These are phyloP conservation scores for Danaus melanippus DNA, from an alignment of 1,140 invertebrate genomes.

Conservation along the genomic window DNA sequence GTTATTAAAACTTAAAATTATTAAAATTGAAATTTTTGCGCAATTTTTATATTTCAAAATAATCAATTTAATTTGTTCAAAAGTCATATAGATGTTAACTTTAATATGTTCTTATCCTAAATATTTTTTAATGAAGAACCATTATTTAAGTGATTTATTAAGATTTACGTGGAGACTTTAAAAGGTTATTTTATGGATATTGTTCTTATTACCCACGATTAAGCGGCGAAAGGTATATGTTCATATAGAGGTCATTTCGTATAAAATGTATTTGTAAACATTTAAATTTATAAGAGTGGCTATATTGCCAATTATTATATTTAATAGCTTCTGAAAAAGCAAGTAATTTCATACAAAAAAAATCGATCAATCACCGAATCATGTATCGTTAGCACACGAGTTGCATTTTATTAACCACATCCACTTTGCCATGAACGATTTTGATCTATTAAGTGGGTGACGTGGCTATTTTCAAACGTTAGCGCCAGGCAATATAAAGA, in stretches of 20 bases:
- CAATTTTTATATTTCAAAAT: neutral
- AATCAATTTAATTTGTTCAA: neutral
- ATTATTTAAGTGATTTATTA: neutral
- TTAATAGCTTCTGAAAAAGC: conserved; percentile 52
- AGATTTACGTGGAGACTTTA: no score
- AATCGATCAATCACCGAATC: conserved; percentile 64
- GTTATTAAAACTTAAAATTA: no score
- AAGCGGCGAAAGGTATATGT: no score
- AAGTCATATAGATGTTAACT: no score
- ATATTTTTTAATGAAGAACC: neutral
- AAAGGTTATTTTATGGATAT: no score
- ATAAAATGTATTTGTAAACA: no score
- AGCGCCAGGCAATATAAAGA: conserved; percentile 62
- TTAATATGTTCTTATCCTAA: neutral
- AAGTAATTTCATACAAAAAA: conserved; percentile 41
- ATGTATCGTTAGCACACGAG: conserved; percentile 57
- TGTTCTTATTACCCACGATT: no score
- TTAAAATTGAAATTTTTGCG: no score
- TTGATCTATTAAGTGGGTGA: conserved; percentile 68
- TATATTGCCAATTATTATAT: no score
- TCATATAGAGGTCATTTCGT: no score
- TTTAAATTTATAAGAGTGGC: no score
- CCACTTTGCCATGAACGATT: conserved; percentile 59
- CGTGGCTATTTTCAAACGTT: conserved; percentile 41
- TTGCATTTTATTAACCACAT: conserved; percentile 54